phyloP scores from a whole-genome alignment of 2,113 vertebrate species.

The Strigops habroptila region DNA sequence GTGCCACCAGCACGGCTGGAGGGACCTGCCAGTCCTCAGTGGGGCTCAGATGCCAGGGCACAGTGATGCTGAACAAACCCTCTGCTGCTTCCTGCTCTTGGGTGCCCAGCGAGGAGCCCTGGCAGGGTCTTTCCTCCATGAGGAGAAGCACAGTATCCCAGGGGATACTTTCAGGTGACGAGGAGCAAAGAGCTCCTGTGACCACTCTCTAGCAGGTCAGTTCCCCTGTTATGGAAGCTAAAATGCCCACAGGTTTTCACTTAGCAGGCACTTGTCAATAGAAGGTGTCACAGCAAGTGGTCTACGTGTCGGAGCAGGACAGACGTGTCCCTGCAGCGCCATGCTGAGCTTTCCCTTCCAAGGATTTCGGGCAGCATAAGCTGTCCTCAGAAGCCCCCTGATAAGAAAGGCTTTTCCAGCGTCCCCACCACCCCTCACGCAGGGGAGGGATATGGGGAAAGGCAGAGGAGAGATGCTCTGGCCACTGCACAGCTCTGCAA shows the following conservation, averaged over 20 bases:
- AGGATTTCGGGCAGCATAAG: not conserved
- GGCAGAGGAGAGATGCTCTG: not conserved
- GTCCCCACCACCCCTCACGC: accelerated
- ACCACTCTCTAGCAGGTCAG: not conserved
- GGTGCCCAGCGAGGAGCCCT: not conserved
- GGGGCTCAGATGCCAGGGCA: not conserved
- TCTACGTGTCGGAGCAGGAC: accelerated
- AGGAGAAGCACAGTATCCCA: not conserved
- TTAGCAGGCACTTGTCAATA: not conserved
- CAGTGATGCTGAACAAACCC: not conserved
- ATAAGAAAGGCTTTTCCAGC: not conserved
- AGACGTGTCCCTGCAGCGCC: accelerated
- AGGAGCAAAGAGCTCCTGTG: not conserved
- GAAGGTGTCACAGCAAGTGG: not conserved
- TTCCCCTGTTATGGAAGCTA: not conserved
- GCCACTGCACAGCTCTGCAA: not conserved
- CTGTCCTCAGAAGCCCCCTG: not conserved
- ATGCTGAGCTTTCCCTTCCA: accelerated
- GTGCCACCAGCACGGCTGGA: accelerated
- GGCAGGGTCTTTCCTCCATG: not conserved
- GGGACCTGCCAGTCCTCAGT: not conserved
- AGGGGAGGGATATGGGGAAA: not conserved
- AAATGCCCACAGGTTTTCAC: not conserved
- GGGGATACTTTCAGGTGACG: too few species aligned
- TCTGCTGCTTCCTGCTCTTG: not conserved